A percentile compares a stretch with the other conserved stretches of the same genome.
These are phyloP conservation scores for Cosmia pyralina DNA, from an alignment of 2,888 invertebrate genomes.

Conservation along the genomic window DNA sequence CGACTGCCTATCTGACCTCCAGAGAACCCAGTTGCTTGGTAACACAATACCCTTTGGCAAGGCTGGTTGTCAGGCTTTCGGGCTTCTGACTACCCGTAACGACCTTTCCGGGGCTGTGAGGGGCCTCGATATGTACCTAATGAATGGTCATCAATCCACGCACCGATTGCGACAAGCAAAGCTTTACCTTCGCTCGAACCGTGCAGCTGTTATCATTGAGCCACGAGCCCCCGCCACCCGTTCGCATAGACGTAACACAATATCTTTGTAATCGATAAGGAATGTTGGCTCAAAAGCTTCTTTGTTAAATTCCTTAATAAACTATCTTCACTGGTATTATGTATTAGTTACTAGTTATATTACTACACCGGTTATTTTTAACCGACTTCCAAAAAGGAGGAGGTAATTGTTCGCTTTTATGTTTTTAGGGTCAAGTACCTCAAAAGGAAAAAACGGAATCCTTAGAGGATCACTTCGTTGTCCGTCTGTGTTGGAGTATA, in stretches of 20 bases:
- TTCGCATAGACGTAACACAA: background rate
- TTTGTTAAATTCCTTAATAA: constrained; percentile 46
- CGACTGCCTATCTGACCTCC: too few species aligned
- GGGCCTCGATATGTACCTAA: background rate
- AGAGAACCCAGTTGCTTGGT: too few species aligned
- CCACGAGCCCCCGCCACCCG: background rate
- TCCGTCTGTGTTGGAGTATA: too few species aligned
- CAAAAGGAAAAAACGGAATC: too few species aligned
- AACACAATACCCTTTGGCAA: background rate
- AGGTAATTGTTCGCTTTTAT: too few species aligned
- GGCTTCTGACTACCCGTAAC: background rate
- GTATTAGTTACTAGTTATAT: background rate
- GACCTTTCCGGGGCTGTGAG: background rate
- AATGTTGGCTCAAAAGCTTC: constrained; percentile 41
- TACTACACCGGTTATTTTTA: too few species aligned
- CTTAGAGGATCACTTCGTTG: too few species aligned
- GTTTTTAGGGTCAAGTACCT: too few species aligned
- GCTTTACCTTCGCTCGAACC: background rate
- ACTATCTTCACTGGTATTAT: background rate
- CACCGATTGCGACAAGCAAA: background rate
- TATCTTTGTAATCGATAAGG: constrained; percentile 47
- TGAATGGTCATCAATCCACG: background rate
- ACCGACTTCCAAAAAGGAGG: too few species aligned
- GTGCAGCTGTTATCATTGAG: background rate
- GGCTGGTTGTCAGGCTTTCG: background rate